Percentiles rank a stretch among this genome's conserved stretches.
Conservation (phyloP, 1,140 invertebrate genomes). For the Drosophila carrolli region DNA sequence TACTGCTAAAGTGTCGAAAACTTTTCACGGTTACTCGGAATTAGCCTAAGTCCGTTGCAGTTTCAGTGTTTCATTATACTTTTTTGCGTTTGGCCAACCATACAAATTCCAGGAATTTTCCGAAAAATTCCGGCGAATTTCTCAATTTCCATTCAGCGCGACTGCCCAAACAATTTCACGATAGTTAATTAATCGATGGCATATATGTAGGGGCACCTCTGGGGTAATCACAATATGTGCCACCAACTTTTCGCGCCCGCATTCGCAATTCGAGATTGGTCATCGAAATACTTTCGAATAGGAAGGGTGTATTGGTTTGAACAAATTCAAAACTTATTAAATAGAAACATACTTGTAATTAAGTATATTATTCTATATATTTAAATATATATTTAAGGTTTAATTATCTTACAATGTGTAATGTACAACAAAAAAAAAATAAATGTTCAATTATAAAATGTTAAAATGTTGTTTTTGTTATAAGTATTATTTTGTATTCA, state of each 20-base stretch:
- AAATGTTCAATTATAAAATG: too few relatives aligned
- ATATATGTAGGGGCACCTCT: neutral
- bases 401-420: too few relatives aligned
- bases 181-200: conserved; percentile 41
- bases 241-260: conserved; percentile 10
- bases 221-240: conserved; percentile 11
- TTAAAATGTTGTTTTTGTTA: too few relatives aligned
- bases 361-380: too few relatives aligned
- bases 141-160: conserved; percentile 9
- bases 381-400: too few relatives aligned
- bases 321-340: too few relatives aligned
- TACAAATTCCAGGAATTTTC: neutral
- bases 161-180: conserved; percentile 3
- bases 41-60: conserved; percentile 8
- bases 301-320: neutral
- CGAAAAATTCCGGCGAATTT: neutral
- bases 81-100: neutral
- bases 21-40: conserved; percentile 58
- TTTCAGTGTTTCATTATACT: neutral
- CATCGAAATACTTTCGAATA: neutral
- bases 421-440: too few relatives aligned
- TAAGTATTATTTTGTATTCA: too few relatives aligned
- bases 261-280: neutral
- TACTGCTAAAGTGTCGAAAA: conserved; percentile 64
- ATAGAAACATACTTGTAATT: too few relatives aligned